Percentiles rank a stretch among this genome's conserved stretches.
Evolutionary conservation across 92 coral and sea anemone genomes (phyloP).

Genomic region (Parazoanthus swiftii): DNA sequence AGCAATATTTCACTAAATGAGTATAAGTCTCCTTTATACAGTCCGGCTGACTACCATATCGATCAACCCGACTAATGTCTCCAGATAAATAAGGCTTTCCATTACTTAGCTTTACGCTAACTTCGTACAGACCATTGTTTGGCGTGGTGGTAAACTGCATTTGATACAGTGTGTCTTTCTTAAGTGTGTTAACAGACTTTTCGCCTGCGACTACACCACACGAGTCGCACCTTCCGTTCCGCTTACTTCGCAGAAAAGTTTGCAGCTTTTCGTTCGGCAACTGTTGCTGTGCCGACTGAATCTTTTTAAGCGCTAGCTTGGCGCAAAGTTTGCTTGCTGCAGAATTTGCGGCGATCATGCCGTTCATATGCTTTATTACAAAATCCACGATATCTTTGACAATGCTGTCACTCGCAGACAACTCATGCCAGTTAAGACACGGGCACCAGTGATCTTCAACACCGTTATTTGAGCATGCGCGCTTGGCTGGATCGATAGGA

Average conservation of each 20-base stretch:
- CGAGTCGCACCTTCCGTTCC: constrained; percentile 51
- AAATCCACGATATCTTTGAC: constrained; percentile 53
- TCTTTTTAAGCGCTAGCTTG: constrained; percentile 46
- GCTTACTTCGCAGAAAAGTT: constrained; percentile 25
- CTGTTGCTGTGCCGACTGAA: constrained; percentile 51
- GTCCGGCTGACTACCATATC: constrained; percentile 62
- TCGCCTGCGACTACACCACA: constrained; percentile 46
- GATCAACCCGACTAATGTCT: constrained; percentile 59
- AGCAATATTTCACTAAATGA: constrained; percentile 53
- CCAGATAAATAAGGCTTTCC: constrained; percentile 56
- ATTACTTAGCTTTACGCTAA: constrained; percentile 49
- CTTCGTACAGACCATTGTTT: constrained; percentile 72
- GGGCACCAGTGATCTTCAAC: constrained; percentile 92
- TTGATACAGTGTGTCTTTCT: constrained; percentile 51
- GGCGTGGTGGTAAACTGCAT: constrained; percentile 69
- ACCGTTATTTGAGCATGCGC: constrained; percentile 66
- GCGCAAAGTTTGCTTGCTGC: constrained; percentile 42
- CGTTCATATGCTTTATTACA: constrained; percentile 57
- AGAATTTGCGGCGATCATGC: neutral
- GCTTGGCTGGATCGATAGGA: constrained; percentile 50
- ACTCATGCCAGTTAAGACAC: constrained; percentile 67
- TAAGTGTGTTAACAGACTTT: constrained; percentile 40
- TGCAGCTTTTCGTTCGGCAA: constrained; percentile 59
- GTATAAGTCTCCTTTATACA: constrained; percentile 44
- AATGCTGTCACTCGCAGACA: constrained; percentile 41